These are phyloP conservation scores for Acleris literana DNA, from an alignment of 2,888 invertebrate species.

Conservation along the genomic window DNA sequence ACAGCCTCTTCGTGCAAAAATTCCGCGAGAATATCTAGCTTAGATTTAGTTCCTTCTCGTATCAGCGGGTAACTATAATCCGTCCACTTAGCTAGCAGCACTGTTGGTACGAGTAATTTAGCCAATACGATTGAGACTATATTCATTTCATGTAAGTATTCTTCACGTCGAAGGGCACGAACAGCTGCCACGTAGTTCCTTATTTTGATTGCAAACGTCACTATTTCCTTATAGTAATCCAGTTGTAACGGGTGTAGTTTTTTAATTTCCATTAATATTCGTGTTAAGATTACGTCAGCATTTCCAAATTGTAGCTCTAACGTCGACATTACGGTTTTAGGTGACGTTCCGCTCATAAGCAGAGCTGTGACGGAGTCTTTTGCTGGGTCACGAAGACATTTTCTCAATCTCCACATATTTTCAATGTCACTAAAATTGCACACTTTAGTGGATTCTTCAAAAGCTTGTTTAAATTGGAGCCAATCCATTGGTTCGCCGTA, in stretches of 20 bases:
- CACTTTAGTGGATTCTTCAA: neutral
- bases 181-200: conserved; percentile 22
- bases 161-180: conserved; percentile 7
- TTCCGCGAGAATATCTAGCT: neutral
- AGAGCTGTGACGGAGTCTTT: neutral
- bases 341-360: neutral
- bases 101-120: conserved; percentile 20
- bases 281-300: neutral
- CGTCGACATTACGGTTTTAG: neutral
- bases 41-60: neutral
- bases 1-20: conserved; percentile 9
- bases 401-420: conserved; percentile 1
- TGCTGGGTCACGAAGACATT: conserved; percentile 1
- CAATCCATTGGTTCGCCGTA: neutral
- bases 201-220: conserved; percentile 11
- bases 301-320: conserved; percentile 7
- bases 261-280: neutral
- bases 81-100: conserved; percentile 20
- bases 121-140: conserved; percentile 10
- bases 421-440: neutral
- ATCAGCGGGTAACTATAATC: conserved; percentile 1
- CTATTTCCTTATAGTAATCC: conserved; percentile 15
- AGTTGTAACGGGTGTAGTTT: neutral
- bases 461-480: neutral
- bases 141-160: conserved; percentile 9